Percentiles rank a stretch among this genome's conserved stretches.
phyloP scores from a whole-genome alignment of 2,113 vertebrate species.

The Sialia sialis region DNA sequence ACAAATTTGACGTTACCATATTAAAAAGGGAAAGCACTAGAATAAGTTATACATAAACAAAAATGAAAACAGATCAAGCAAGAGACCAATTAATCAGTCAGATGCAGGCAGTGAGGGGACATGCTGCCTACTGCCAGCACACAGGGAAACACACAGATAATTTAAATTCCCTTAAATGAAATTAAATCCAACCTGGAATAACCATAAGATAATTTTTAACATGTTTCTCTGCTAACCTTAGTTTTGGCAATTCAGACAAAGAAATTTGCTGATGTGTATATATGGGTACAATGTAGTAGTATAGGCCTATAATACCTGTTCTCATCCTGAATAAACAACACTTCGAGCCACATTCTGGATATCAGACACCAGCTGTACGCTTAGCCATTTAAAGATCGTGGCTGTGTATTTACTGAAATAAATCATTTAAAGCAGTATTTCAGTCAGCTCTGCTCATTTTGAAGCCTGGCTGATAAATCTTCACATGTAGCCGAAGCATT shows the following conservation, averaged over 20 bases:
- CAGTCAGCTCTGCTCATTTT: background rate
- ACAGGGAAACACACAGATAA: background rate
- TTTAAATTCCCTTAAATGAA: background rate
- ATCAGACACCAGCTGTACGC: background rate
- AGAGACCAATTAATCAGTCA: background rate
- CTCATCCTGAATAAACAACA: background rate
- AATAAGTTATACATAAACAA: background rate
- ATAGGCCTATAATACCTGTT: background rate
- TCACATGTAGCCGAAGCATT: background rate
- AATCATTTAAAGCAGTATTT: background rate
- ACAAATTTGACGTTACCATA: conserved; percentile 24
- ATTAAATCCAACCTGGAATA: background rate
- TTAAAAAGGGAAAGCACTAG: conserved; percentile 8
- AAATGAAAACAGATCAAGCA: background rate
- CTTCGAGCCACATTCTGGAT: background rate
- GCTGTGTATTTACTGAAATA: background rate
- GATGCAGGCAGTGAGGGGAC: background rate
- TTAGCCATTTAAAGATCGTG: background rate
- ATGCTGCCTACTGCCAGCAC: background rate
- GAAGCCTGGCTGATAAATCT: background rate
- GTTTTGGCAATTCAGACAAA: background rate
- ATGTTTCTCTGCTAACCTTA: background rate
- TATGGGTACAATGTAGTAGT: background rate
- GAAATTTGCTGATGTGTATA: background rate
- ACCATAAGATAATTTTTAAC: background rate